Evolutionary conservation across 1,140 invertebrate genomes (phyloP), one percentile per base, ranked within the genome.

Genomic region (Drosophila grimshawi): DNA sequence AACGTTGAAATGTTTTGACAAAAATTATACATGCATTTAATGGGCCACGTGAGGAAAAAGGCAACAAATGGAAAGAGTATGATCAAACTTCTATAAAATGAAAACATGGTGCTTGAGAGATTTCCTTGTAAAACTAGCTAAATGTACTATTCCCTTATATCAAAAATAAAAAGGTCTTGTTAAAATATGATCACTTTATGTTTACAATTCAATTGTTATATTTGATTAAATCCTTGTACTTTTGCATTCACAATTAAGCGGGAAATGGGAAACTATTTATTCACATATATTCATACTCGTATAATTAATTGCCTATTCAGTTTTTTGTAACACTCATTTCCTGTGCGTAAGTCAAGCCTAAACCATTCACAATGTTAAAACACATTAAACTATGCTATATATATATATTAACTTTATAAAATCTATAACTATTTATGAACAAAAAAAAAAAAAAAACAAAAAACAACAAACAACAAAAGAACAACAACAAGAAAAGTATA

Each of bases 81-180:
- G 29, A 41, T 45, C 19, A 19, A 37, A 63, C 67, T 61, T 53
- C 3, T 62, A 78, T 61, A 68, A 65, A 45, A 57, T 69, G 53
- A 81, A 69, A 86, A 59, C 32, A 81, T 81, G 82, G 81, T 86
- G 81, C 81, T 86, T 81, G 51, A 86, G 46, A 78, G 48, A 78
- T 76, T 74, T 80, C 63, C 81, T 68, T 66, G 49, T 52, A 43
- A 77, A 56, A n/a, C 45, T 49, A 65, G 62, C 46, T 73, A 64
- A 66, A 77, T 53, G 37, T 60, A 39, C 7, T 27, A 67, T 39
- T 55, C 39, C 45, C 32, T 45, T 37, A 70, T 61, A 3, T 6
- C 46, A 43, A 45, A 39, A 74, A 69, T 6, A 51, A 11, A 70
- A 6, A 48, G 6, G 4, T 62, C 56, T 35, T 62, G 19, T 56